Evolutionary conservation across 2,888 invertebrate genomes (phyloP).

Genomic region (Drosophila helvetica): DNA sequence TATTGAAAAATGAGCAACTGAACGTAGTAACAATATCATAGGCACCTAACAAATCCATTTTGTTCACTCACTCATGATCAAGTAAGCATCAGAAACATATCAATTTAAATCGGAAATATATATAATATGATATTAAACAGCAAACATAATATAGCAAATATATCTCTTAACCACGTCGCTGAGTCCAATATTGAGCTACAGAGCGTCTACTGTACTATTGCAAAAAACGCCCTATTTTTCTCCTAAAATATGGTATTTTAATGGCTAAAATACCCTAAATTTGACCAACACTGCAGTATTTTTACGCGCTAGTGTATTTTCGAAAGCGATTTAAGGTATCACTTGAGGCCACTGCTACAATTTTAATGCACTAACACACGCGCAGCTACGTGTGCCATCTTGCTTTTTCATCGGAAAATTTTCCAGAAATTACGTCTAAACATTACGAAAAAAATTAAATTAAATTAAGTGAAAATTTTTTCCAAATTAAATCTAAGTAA

Average conservation of each 20-base stretch:
- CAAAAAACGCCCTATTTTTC: neutral
- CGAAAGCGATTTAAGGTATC: constrained; percentile 7
- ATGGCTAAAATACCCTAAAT: neutral
- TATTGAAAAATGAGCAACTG: no score
- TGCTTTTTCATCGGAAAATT: constrained; percentile 66
- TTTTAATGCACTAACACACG: constrained; percentile 16
- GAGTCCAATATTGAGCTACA: no score
- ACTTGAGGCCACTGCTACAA: neutral
- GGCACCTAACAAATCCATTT: no score
- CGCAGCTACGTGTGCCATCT: constrained; percentile 48
- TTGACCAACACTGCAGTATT: neutral
- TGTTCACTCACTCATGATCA: no score
- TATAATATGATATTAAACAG: no score
- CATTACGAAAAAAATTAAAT: constrained; percentile 59
- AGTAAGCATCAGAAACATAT: no score
- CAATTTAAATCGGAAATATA: no score
- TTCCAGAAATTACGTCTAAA: constrained; percentile 65
- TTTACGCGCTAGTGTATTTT: constrained; percentile 19
- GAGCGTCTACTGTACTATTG: neutral
- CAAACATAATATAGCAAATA: no score
- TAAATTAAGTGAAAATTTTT: constrained; percentile 45
- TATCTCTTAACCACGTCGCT: no score
- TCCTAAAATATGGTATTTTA: neutral
- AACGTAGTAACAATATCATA: no score
- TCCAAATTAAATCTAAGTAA: constrained; percentile 27